A percentile compares a stretch with the other conserved stretches of the same genome.
Evolutionary conservation across 2,888 invertebrate species (phyloP).

Genomic region (Hermodice carunculata): DNA sequence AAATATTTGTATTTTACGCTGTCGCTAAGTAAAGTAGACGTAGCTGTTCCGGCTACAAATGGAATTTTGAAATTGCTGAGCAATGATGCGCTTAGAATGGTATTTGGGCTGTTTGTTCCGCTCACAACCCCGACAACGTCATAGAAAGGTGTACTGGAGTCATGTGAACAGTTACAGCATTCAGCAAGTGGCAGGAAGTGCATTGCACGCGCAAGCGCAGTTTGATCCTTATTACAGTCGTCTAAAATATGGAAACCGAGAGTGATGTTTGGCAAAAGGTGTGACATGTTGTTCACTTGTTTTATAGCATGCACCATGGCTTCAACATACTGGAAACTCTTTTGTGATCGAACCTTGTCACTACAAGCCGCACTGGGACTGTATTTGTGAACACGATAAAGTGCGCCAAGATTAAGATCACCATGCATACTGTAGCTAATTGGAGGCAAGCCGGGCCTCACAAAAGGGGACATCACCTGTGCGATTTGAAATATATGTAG

Average conservation of each 20-base stretch:
- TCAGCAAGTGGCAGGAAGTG: neutral
- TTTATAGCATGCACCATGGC: conserved; percentile 8
- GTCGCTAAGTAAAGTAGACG: conserved; percentile 11
- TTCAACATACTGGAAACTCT: conserved; percentile 17
- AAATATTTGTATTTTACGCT: conserved; percentile 4
- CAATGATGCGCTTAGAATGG: neutral
- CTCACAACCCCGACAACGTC: neutral
- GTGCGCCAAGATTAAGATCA: conserved; percentile 44
- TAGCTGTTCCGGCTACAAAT: neutral
- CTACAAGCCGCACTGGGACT: conserved; percentile 28
- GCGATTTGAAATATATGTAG: too few species aligned
- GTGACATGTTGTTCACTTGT: neutral
- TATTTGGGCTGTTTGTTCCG: neutral
- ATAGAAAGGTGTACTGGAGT: neutral
- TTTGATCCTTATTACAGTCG: neutral
- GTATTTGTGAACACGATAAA: conserved; percentile 42
- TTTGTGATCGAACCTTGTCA: neutral
- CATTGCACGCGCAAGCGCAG: neutral
- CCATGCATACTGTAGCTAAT: conserved; percentile 26
- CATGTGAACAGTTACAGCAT: neutral
- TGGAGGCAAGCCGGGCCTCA: conserved; percentile 2
- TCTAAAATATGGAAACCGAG: conserved; percentile 7
- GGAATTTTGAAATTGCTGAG: conserved; percentile 12
- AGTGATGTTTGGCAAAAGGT: conserved; percentile 6
- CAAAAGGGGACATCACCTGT: conserved; percentile 7